Conservation (phyloP, 92 coral and sea anemone species). For the Palythoa heliodiscus region DNA sequence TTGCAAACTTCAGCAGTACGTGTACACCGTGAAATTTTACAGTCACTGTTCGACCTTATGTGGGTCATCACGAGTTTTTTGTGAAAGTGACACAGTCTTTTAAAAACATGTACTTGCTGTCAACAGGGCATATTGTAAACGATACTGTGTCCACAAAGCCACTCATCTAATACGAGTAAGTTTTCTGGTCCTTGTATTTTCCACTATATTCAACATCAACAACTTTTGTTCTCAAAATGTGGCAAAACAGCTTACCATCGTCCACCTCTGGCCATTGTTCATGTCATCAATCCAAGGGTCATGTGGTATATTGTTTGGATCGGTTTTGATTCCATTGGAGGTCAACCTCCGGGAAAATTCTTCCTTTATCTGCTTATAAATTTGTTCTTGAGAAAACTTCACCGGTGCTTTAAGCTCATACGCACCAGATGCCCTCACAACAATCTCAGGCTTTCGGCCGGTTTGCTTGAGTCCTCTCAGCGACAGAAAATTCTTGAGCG, state of each 20-base stretch:
- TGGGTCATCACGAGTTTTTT: constrained; percentile 57
- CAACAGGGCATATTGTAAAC: constrained; percentile 18
- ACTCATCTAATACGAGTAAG: constrained; percentile 13
- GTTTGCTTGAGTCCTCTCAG: constrained; percentile 55
- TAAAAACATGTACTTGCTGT: constrained; percentile 13
- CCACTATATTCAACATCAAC: background rate
- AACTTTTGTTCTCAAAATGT: constrained; percentile 35
- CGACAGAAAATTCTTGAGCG: constrained; percentile 55
- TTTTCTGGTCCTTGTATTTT: constrained; percentile 18
- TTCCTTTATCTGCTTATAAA: background rate
- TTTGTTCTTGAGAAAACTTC: constrained; percentile 12
- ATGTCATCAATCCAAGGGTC: constrained; percentile 31
- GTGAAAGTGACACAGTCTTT: constrained; percentile 56
- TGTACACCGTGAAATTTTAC: constrained; percentile 66
- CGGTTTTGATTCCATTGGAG: constrained; percentile 40
- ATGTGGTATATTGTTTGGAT: constrained; percentile 44
- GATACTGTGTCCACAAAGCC: constrained; percentile 36
- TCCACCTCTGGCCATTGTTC: constrained; percentile 49
- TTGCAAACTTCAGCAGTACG: constrained; percentile 73
- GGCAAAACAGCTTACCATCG: constrained; percentile 42
- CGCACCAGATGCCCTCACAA: constrained; percentile 48
- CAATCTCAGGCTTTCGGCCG: constrained; percentile 37
- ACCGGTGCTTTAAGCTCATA: constrained; percentile 57
- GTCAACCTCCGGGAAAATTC: constrained; percentile 24
- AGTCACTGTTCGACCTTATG: constrained; percentile 49